Evolutionary conservation across 92 coral and sea anemone species (phyloP), one percentile per base, ranked within the genome.

Genomic region (Umimayanthus chanpuru): DNA sequence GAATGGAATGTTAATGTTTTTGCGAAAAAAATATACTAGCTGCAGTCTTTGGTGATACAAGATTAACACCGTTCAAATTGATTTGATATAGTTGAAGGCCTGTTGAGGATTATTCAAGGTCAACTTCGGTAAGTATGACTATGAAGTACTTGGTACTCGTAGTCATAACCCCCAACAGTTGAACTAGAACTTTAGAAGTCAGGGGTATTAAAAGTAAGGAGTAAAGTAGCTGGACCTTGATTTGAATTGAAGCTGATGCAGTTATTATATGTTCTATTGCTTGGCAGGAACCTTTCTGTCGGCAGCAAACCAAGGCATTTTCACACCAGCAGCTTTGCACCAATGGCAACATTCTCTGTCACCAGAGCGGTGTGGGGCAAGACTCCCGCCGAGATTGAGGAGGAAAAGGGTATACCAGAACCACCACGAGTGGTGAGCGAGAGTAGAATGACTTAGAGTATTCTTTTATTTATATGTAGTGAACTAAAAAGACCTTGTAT

Each of bases 311-410:
- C 85, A 9, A 77, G 74, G 23, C 89, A 86, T 55, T 65, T 95
- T 16, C 98, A 95, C 91, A 93, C 92, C 40, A 91, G 94, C n/a
- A 64, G 89, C 4, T 55, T n/a, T 76, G 73, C 81, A 6, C 90
- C 88, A 21, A 23, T 88, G 50, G 93, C 93, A 9, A 95, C 93
- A 21, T 96, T 96, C 76, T 96, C 99, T 75, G 91, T 96, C 76
- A 93, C 96, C 18, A 92, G 96, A 88, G 96, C 96, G 36, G 66
- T 92, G 32, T 91, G 96, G 96, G 98, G 98, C 0, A 96, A 91
- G 83, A 91, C 99, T 9, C 93, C 76, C 5, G 88, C 90, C 18
- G 99, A 96, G 66, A 81, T 95, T 26, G 98, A 95, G 30, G 93
- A 93, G 50, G 94, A 96, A 81, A 91, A 85, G 36, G 96, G 95